Evolutionary conservation across 2,113 vertebrate genomes (phyloP).

Genomic region (Bos indicus): DNA sequence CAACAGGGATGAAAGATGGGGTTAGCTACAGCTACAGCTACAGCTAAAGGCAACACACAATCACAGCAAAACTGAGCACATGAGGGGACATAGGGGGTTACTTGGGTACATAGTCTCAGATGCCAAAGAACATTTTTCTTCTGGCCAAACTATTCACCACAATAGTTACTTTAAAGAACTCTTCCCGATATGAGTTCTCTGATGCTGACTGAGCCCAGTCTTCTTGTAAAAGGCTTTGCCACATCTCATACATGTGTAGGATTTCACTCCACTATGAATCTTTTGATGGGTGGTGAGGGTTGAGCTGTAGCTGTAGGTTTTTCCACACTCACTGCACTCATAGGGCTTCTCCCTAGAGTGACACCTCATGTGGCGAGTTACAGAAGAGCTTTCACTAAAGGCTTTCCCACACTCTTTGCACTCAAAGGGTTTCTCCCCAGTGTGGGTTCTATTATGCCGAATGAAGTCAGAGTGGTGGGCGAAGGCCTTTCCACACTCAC

Average conservation of each 20-base stretch:
- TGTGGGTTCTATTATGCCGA: not conserved
- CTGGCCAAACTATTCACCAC: not conserved
- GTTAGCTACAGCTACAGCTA: not conserved
- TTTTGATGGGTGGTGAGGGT: not conserved
- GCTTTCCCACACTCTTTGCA: not conserved
- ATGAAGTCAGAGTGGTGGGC: not conserved
- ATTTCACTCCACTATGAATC: not conserved
- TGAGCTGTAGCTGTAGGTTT: not conserved
- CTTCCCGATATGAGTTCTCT: not conserved
- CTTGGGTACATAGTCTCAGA: not conserved
- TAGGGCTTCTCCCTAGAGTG: not conserved
- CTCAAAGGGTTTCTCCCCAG: not conserved
- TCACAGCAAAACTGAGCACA: not conserved
- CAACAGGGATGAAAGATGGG: not conserved
- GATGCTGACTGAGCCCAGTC: not conserved
- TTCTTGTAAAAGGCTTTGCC: slow-evolving; percentile 24
- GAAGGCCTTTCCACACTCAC: slow-evolving; percentile 27
- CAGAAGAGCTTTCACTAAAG: not conserved
- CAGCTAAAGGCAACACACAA: not conserved
- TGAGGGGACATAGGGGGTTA: not conserved
- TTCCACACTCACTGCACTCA: not conserved
- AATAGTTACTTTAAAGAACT: not conserved
- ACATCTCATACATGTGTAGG: not conserved
- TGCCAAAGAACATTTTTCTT: not conserved
- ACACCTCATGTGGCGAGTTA: not conserved